Conservation (phyloP, 2,113 vertebrate species). For the Dipodomys ordii region DNA sequence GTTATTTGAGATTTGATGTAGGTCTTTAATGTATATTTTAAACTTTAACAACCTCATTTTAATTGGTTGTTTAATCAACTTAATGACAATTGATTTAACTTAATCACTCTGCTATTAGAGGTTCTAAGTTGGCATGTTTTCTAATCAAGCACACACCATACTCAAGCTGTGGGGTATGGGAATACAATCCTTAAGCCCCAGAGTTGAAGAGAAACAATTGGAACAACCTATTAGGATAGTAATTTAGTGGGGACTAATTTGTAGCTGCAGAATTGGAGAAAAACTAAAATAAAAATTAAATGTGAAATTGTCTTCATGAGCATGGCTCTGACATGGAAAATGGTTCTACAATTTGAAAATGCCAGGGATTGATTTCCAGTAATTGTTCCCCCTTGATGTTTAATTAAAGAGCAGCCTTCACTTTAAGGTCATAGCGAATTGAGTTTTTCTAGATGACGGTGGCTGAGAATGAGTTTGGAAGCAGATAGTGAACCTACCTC, state of each 20-base stretch:
- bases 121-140: background rate
- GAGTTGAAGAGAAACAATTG: background rate
- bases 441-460: conserved; percentile 74
- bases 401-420: conserved; percentile 81
- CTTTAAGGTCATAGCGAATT: conserved; percentile 81
- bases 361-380: conserved; percentile 70
- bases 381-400: conserved; percentile 78
- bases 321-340: conserved; percentile 29
- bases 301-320: conserved; percentile 15
- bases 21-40: background rate
- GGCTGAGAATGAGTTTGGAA: conserved; percentile 75
- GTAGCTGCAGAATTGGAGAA: background rate
- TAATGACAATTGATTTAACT: conserved; percentile 35
- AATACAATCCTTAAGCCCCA: background rate
- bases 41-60: background rate
- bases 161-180: background rate
- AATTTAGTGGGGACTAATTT: background rate
- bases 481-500: conserved; percentile 50
- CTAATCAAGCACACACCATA: background rate
- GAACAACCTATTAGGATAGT: background rate
- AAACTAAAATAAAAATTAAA: background rate
- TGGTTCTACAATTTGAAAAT: conserved; percentile 78
- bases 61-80: background rate
- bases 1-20: background rate
- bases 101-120: conserved; percentile 7